These are phyloP conservation scores for Cheilinus undulatus DNA, from an alignment of 2,113 vertebrate genomes.

Conservation along the genomic window DNA sequence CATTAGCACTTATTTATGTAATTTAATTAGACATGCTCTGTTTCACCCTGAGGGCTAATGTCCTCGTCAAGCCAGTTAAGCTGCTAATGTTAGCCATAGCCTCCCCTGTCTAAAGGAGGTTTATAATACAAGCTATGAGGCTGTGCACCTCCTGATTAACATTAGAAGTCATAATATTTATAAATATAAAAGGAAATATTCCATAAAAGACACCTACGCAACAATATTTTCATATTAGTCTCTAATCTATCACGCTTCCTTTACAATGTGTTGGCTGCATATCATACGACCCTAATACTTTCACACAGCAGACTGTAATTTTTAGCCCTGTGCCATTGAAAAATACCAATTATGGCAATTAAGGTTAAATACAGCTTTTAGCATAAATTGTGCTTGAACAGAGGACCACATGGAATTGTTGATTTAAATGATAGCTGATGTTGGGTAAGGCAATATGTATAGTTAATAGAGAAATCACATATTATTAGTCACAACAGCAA, in stretches of 20 bases:
- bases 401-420: constrained; percentile 55
- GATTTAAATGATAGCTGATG: constrained; percentile 62
- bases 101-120: not conserved
- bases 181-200: constrained; percentile 8
- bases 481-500: constrained; percentile 56
- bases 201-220: constrained; percentile 22
- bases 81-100: constrained; percentile 26
- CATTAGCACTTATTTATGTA: constrained; percentile 62
- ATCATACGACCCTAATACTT: constrained; percentile 61
- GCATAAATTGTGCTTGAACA: constrained; percentile 65
- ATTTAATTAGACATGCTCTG: constrained; percentile 62
- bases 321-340: constrained; percentile 59
- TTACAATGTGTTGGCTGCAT: constrained; percentile 44
- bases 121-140: not conserved
- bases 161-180: constrained; percentile 36
- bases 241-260: constrained; percentile 27
- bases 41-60: constrained; percentile 54
- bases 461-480: constrained; percentile 63
- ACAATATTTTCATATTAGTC: constrained; percentile 13
- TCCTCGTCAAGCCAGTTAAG: constrained; percentile 45
- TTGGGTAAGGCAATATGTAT: constrained; percentile 57
- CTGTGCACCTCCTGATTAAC: not conserved
- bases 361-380: constrained; percentile 80
- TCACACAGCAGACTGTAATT: constrained; percentile 67
- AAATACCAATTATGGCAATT: constrained; percentile 80